A percentile compares a stretch with the other conserved stretches of the same genome.
Conservation (phyloP, 2,113 vertebrate genomes). For the Lycocorax pyrrhopterus region DNA sequence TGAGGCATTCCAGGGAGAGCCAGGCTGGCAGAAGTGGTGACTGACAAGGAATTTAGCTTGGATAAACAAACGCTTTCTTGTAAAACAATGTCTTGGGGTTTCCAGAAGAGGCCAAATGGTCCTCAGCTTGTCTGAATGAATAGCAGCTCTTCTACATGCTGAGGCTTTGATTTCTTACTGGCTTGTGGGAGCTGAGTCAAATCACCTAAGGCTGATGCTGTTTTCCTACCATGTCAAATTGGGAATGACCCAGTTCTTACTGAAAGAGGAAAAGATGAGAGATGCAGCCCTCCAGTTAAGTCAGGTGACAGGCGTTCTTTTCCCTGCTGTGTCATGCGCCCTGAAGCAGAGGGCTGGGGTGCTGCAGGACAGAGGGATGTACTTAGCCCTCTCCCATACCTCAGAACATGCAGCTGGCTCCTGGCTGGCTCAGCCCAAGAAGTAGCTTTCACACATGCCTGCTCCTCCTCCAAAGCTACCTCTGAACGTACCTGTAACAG, state of each 20-base stretch:
- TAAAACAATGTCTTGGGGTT: neutral
- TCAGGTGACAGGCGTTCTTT: neutral
- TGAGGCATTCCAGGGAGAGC: neutral
- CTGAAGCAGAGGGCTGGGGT: neutral
- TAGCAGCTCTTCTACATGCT: neutral
- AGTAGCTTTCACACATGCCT: neutral
- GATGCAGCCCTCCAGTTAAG: neutral
- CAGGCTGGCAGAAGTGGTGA: neutral
- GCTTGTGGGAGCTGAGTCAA: neutral
- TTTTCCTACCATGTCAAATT: neutral
- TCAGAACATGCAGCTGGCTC: neutral
- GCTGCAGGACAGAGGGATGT: neutral
- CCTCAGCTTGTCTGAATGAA: neutral
- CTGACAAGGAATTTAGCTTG: neutral
- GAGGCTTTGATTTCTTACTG: neutral
- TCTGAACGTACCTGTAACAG: neutral
- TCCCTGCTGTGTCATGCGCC: neutral
- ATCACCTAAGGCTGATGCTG: neutral
- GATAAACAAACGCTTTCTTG: neutral
- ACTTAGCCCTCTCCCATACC: neutral
- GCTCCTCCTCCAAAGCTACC: neutral
- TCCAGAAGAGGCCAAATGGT: neutral
- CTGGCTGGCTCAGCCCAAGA: neutral
- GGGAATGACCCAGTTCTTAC: neutral
- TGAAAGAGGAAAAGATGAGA: neutral